Percentiles rank a stretch among this genome's conserved stretches.
phyloP scores from a whole-genome alignment of 2,888 invertebrate genomes.

The Sceliomorpha sp. region DNA sequence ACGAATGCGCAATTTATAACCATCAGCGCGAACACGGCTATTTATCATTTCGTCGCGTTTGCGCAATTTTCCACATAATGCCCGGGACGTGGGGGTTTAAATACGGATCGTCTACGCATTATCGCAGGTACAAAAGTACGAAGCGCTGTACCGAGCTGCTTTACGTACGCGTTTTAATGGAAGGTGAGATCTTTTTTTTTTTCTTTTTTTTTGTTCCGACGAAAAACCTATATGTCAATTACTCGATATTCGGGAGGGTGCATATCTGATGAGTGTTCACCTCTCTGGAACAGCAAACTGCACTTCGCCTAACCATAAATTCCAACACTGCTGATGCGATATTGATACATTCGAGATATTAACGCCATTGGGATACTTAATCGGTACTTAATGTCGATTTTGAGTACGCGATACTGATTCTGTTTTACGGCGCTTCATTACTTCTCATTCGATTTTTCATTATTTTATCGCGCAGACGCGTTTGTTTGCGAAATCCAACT shows the following conservation, averaged over 20 bases:
- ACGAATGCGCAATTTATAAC: constrained; percentile 44
- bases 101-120: not conserved
- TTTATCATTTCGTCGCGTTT: constrained; percentile 43
- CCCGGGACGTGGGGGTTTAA: constrained; percentile 4
- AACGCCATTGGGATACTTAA: constrained; percentile 52
- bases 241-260: constrained; percentile 61
- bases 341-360: constrained; percentile 55
- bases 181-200: constrained; percentile 26
- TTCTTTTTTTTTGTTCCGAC: constrained; percentile 16
- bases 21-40: constrained; percentile 21
- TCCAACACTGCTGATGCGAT: constrained; percentile 55
- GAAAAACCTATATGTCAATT: constrained; percentile 65
- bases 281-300: constrained; percentile 72
- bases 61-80: constrained; percentile 33
- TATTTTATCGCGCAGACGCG: too few relatives aligned
- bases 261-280: constrained; percentile 73
- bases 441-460: too few relatives aligned
- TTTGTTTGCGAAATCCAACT: too few relatives aligned
- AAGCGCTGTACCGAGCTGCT: constrained; percentile 42
- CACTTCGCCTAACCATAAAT: constrained; percentile 74
- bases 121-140: constrained; percentile 47
- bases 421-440: too few relatives aligned
- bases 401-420: constrained; percentile 16
- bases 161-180: constrained; percentile 28
- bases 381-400: constrained; percentile 48